phyloP scores from a whole-genome alignment of 2,888 invertebrate genomes.

The Diploptera punctata region DNA sequence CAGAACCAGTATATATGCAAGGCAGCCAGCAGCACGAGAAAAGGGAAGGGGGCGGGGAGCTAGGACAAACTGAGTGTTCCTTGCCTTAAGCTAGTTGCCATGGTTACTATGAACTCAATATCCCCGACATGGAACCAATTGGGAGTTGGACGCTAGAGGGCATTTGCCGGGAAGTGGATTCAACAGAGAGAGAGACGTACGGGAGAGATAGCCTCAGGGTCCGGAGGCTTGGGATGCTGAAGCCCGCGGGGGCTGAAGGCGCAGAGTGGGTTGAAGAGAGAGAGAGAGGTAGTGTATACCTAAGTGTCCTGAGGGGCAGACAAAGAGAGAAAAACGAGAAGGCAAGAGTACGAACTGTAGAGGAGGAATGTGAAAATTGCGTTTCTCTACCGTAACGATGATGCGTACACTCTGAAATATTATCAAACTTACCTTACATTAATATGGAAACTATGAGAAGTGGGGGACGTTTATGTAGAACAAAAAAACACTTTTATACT shows the following conservation, averaged over 20 bases:
- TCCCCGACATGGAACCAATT: slow-evolving; percentile 47
- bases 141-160: slow-evolving; percentile 42
- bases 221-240: slow-evolving; percentile 37
- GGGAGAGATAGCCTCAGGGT: slow-evolving; percentile 34
- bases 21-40: slow-evolving; percentile 16
- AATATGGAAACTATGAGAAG: background rate
- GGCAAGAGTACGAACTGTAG: slow-evolving; percentile 31
- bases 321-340: slow-evolving; percentile 25
- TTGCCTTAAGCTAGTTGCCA: slow-evolving; percentile 42
- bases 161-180: slow-evolving; percentile 29
- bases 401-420: slow-evolving; percentile 12
- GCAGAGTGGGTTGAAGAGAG: slow-evolving; percentile 19
- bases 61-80: slow-evolving; percentile 41
- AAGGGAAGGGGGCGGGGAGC: slow-evolving; percentile 25
- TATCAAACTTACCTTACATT: slow-evolving; percentile 17
- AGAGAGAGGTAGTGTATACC: slow-evolving; percentile 37
- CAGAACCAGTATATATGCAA: slow-evolving; percentile 26
- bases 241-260: slow-evolving; percentile 30
- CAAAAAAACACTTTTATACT: slow-evolving; percentile 6
- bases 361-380: slow-evolving; percentile 39
- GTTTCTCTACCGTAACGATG: slow-evolving; percentile 32
- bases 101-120: slow-evolving; percentile 47
- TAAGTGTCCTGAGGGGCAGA: slow-evolving; percentile 33
- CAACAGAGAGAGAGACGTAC: slow-evolving; percentile 26
- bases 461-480: background rate